A percentile compares a stretch with the other conserved stretches of the same genome.
Evolutionary conservation across 2,888 invertebrate genomes (phyloP).

Genomic region (Tanytarsus gracilentus): DNA sequence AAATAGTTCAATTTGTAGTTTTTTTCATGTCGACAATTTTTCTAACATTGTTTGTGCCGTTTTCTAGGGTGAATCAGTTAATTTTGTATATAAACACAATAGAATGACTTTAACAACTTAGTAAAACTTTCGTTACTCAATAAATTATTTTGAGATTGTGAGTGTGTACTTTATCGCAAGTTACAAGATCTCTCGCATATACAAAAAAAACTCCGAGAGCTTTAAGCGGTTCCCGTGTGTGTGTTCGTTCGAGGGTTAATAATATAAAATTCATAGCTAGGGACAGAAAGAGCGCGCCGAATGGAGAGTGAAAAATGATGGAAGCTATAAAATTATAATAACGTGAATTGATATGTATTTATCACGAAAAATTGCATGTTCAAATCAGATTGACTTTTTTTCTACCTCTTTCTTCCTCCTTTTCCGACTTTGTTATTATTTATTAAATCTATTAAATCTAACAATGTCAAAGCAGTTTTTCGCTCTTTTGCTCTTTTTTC

Average conservation of each 20-base stretch:
- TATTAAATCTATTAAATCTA: constrained; percentile 22
- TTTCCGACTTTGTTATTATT: constrained; percentile 15
- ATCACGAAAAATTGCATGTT: constrained; percentile 30
- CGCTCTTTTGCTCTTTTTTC: not conserved
- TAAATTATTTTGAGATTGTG: too few relatives aligned
- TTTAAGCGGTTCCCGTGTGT: too few relatives aligned
- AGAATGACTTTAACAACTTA: too few relatives aligned
- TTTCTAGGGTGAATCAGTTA: not conserved
- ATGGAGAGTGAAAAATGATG: constrained; percentile 22
- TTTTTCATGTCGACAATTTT: constrained; percentile 12
- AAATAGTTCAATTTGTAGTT: constrained; percentile 19
- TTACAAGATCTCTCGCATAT: too few relatives aligned
- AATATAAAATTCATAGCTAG: not conserved
- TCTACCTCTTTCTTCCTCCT: not conserved
- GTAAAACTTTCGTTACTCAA: too few relatives aligned
- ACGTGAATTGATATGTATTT: constrained; percentile 28
- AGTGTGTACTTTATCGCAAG: too few relatives aligned
- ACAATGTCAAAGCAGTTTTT: constrained; percentile 24
- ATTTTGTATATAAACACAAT: not conserved
- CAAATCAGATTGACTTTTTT: constrained; percentile 21
- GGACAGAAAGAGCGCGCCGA: not conserved
- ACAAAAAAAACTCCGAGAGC: too few relatives aligned
- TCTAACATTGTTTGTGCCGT: not conserved
- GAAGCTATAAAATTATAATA: constrained; percentile 21
- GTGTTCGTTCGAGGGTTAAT: not conserved